Conservation (phyloP, 1,140 invertebrate genomes). For the Tetranychus urticae region DNA sequence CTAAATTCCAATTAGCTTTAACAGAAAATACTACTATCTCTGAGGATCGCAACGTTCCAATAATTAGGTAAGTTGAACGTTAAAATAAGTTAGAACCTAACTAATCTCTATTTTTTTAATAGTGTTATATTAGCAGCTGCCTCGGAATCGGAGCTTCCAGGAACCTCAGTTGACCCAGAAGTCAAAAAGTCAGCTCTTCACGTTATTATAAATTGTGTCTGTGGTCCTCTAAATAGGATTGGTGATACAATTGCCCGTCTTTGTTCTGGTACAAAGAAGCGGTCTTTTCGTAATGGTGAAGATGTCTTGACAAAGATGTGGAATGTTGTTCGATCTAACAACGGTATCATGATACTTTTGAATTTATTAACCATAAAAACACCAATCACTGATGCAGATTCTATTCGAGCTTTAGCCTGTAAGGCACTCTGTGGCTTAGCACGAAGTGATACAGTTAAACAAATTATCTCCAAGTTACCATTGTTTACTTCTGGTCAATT, state of each 20-base stretch:
- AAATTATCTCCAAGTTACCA: slow-evolving; percentile 86
- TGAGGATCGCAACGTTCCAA: neutral
- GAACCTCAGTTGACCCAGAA: slow-evolving; percentile 56
- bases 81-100: neutral
- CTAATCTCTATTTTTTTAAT: neutral
- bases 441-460: slow-evolving; percentile 63
- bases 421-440: slow-evolving; percentile 67
- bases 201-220: slow-evolving; percentile 74
- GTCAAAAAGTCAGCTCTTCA: slow-evolving; percentile 68
- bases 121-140: slow-evolving; percentile 49
- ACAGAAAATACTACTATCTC: slow-evolving; percentile 36
- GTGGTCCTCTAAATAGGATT: slow-evolving; percentile 46
- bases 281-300: slow-evolving; percentile 34
- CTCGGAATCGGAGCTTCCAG: slow-evolving; percentile 34
- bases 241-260: slow-evolving; percentile 37
- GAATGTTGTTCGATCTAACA: slow-evolving; percentile 73
- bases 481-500: slow-evolving; percentile 79
- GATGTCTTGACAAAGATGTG: slow-evolving; percentile 71
- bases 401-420: slow-evolving; percentile 68
- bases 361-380: slow-evolving; percentile 66
- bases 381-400: slow-evolving; percentile 88
- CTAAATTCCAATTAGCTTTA: slow-evolving; percentile 54
- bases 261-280: slow-evolving; percentile 4
- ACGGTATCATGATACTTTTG: slow-evolving; percentile 62
- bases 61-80: neutral